phyloP scores from a whole-genome alignment of 2,113 vertebrate genomes.

The Engraulis encrasicolus region DNA sequence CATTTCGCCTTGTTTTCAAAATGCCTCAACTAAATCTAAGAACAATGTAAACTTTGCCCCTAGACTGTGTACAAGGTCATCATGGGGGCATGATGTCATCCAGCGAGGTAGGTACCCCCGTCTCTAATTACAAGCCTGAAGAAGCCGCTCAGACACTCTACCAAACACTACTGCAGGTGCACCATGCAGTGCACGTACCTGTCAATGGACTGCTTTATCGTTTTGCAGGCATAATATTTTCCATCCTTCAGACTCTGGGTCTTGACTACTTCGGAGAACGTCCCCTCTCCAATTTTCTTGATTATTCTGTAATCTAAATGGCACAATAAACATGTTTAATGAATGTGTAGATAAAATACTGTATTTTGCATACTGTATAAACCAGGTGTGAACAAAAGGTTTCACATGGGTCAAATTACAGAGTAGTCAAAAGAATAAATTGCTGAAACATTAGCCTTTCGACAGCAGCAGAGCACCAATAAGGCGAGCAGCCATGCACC shows the following conservation, averaged over 20 bases:
- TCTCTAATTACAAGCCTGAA: constrained; percentile 5
- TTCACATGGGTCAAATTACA: not conserved
- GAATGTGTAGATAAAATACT: not conserved
- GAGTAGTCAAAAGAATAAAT: not conserved
- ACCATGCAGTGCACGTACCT: constrained; percentile 69
- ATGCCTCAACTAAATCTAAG: not conserved
- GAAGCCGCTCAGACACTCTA: not conserved
- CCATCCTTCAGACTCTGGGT: constrained; percentile 82
- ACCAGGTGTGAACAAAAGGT: not conserved
- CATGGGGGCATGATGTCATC: constrained; percentile 33
- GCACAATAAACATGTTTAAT: constrained; percentile 32
- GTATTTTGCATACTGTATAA: not conserved
- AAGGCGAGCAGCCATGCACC: not conserved
- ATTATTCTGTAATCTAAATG: constrained; percentile 82
- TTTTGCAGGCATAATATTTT: constrained; percentile 84
- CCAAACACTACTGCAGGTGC: not conserved
- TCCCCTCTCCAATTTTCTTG: constrained; percentile 87
- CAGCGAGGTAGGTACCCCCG: not conserved
- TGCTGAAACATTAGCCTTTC: not conserved
- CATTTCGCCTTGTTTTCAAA: not conserved
- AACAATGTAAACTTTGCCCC: not conserved
- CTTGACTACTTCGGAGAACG: constrained; percentile 87
- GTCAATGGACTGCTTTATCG: constrained; percentile 83
- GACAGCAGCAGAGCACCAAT: not conserved
- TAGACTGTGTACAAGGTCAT: constrained; percentile 45